phyloP scores from a whole-genome alignment of 2,113 vertebrate genomes.

The Pristiophorus japonicus region DNA sequence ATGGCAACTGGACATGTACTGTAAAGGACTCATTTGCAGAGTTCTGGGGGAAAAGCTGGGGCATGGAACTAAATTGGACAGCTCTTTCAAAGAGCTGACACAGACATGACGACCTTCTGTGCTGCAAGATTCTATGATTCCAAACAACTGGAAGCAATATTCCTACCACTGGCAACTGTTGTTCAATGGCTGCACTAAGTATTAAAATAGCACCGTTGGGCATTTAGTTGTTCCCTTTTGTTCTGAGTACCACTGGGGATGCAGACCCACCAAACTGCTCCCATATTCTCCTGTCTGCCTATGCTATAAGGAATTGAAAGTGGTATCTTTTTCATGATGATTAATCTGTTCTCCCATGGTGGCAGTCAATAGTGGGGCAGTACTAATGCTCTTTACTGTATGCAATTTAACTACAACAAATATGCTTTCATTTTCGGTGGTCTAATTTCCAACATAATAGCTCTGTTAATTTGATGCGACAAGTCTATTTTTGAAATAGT shows the following conservation, averaged over 20 bases:
- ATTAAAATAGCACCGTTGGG: not conserved
- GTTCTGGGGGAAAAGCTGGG: too few species aligned
- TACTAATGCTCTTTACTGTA: not conserved
- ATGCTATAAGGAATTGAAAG: not conserved
- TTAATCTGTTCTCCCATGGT: not conserved
- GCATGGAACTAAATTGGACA: too few species aligned
- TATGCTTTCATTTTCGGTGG: not conserved
- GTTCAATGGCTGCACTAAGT: too few species aligned
- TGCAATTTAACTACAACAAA: not conserved
- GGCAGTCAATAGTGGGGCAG: too few species aligned
- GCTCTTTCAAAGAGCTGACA: too few species aligned
- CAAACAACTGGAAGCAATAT: not conserved
- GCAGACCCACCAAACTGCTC: not conserved
- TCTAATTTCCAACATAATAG: not conserved
- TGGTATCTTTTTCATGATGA: not conserved
- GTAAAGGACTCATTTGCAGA: too few species aligned
- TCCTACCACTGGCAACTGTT: not conserved
- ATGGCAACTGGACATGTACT: too few species aligned
- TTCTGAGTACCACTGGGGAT: not conserved
- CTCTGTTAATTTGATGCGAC: not conserved
- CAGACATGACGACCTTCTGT: too few species aligned
- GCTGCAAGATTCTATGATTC: too few species aligned
- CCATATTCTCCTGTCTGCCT: not conserved
- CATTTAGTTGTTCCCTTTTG: not conserved
- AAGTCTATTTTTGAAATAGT: not conserved